A percentile compares a stretch with the other conserved stretches of the same genome.
These are phyloP conservation scores for Psilopsiagon aurifrons DNA, from an alignment of 2,113 vertebrate species.

Conservation along the genomic window DNA sequence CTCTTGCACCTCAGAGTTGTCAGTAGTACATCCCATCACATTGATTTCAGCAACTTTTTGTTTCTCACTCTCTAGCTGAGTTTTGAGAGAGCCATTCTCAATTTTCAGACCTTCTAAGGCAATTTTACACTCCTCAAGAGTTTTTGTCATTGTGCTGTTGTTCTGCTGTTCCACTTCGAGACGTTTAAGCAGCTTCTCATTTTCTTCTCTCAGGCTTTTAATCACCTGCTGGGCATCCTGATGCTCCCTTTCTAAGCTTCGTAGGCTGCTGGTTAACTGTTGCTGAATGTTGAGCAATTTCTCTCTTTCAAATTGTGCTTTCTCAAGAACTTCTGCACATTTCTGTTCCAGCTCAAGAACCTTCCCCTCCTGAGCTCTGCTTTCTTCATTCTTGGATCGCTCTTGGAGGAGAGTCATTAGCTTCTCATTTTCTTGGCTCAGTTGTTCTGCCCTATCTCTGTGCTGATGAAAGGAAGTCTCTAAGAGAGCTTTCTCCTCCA, in stretches of 20 bases:
- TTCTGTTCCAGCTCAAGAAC: constrained; percentile 87
- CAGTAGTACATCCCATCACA: constrained; percentile 74
- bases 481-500: constrained; percentile 87
- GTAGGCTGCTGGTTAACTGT: constrained; percentile 89
- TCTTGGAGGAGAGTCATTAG: constrained; percentile 84
- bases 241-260: constrained; percentile 89
- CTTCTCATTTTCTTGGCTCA: constrained; percentile 90
- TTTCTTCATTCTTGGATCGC: constrained; percentile 80
- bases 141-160: constrained; percentile 52
- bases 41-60: constrained; percentile 83
- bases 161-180: constrained; percentile 80
- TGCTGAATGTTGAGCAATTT: constrained; percentile 95
- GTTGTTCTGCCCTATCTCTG: constrained; percentile 86
- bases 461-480: constrained; percentile 92
- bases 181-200: constrained; percentile 76
- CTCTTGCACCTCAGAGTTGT: constrained; percentile 80
- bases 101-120: constrained; percentile 79
- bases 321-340: constrained; percentile 86
- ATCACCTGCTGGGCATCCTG: constrained; percentile 82
- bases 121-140: constrained; percentile 78
- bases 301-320: constrained; percentile 90
- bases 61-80: constrained; percentile 85
- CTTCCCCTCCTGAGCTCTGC: constrained; percentile 74
- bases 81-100: constrained; percentile 85
- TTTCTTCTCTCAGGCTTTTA: constrained; percentile 81